Evolutionary conservation across 2,113 vertebrate genomes (phyloP).

Genomic region (Cyprinodon variegatus): DNA sequence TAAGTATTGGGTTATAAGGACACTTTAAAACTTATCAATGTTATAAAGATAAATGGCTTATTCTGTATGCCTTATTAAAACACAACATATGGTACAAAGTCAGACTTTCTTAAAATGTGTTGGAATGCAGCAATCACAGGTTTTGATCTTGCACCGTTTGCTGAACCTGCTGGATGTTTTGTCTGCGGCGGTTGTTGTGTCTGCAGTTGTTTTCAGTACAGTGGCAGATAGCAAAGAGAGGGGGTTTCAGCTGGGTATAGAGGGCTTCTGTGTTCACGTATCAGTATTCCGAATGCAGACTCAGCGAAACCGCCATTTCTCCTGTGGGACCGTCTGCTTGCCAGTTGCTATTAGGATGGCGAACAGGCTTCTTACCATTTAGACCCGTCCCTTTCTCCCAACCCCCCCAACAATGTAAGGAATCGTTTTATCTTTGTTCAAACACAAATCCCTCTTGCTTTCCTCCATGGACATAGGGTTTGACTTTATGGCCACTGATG

Average conservation of each 20-base stretch:
- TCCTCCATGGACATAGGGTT: slow-evolving; percentile 2
- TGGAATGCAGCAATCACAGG: not conserved
- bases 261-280: slow-evolving; percentile 38
- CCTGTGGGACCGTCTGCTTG: slow-evolving; percentile 64
- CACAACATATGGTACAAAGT: not conserved
- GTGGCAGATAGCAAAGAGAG: slow-evolving; percentile 1
- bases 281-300: slow-evolving; percentile 76
- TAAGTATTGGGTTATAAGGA: no score
- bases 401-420: not conserved
- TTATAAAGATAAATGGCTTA: slow-evolving; percentile 2
- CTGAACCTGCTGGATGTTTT: slow-evolving; percentile 21
- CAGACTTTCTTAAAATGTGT: not conserved
- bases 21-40: not conserved
- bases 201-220: slow-evolving; percentile 37
- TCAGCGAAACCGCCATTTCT: slow-evolving; percentile 69
- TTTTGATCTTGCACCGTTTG: not conserved
- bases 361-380: slow-evolving; percentile 72
- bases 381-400: slow-evolving; percentile 14
- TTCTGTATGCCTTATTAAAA: not conserved
- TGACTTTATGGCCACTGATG: slow-evolving; percentile 3
- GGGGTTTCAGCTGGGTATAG: slow-evolving; percentile 20
- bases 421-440: slow-evolving; percentile 30
- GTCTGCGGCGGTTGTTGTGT: slow-evolving; percentile 52
- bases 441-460: slow-evolving; percentile 46
- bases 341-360: slow-evolving; percentile 65